Conservation (phyloP, 1,140 invertebrate species). For the Babylonia areolata region DNA sequence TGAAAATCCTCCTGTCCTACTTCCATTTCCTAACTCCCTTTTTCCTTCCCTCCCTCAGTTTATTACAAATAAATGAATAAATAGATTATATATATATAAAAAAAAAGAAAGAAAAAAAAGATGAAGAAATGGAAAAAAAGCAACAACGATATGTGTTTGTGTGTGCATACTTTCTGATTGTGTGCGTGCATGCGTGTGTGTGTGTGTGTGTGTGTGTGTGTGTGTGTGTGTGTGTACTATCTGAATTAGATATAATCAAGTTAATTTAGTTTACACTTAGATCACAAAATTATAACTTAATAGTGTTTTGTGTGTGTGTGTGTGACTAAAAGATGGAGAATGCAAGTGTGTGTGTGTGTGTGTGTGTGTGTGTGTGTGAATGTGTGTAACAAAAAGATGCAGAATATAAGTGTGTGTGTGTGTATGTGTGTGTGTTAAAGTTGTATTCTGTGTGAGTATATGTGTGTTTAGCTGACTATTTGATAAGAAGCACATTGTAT, state of each 20-base stretch:
- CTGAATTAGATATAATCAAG: no score
- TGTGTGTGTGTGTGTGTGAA: not conserved
- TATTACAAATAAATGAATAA: no score
- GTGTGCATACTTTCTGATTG: not conserved
- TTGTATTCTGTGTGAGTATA: no score
- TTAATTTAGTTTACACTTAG: no score
- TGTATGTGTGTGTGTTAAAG: conserved; percentile 16
- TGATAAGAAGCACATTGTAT: no score
- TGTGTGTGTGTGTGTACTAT: no score
- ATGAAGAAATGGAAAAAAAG: not conserved
- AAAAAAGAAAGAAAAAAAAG: not conserved
- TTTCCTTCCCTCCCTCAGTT: no score
- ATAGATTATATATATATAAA: no score
- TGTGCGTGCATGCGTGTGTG: conserved; percentile 15
- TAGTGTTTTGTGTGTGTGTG: not conserved
- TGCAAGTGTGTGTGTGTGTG: not conserved
- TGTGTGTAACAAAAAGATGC: not conserved
- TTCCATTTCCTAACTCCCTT: no score
- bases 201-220: conserved; percentile 17
- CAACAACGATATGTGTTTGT: not conserved
- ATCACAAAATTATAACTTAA: no score
- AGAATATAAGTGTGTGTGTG: not conserved
- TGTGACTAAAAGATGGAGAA: not conserved
- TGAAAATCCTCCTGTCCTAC: no score
- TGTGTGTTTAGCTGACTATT: no score